Conservation (phyloP, 2,888 invertebrate genomes). For the Brachypterus glaber region DNA sequence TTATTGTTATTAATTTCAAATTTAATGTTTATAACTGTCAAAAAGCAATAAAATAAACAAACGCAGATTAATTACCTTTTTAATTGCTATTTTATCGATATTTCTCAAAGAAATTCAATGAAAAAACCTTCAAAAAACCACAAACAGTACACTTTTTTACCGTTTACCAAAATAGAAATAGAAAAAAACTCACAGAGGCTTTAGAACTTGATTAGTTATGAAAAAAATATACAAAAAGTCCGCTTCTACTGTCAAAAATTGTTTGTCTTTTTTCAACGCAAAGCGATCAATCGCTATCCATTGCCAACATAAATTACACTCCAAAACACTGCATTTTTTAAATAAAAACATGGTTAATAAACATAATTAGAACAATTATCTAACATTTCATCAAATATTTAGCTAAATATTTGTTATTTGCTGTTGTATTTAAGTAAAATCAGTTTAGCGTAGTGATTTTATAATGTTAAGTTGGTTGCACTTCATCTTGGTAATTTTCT, state of each 20-base stretch:
- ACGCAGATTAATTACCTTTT: slow-evolving; percentile 21
- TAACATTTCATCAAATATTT: too few relatives aligned
- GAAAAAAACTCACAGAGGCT: slow-evolving; percentile 28
- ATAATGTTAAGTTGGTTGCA: slow-evolving; percentile 9
- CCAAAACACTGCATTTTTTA: too few relatives aligned
- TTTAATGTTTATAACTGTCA: slow-evolving; percentile 29
- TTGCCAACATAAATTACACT: too few relatives aligned
- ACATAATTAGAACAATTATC: too few relatives aligned
- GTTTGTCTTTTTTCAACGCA: slow-evolving; percentile 20
- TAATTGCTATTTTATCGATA: too few relatives aligned
- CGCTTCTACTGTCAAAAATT: slow-evolving; percentile 33
- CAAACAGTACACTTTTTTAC: too few relatives aligned
- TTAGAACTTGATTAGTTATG: slow-evolving; percentile 28
- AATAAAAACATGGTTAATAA: too few relatives aligned
- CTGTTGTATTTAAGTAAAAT: too few relatives aligned
- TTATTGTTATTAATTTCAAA: slow-evolving; percentile 22
- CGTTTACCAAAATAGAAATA: slow-evolving; percentile 30
- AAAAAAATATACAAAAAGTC: slow-evolving; percentile 38
- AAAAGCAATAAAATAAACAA: slow-evolving; percentile 32
- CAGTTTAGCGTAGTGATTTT: too few relatives aligned
- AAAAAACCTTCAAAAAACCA: too few relatives aligned
- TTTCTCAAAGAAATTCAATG: too few relatives aligned
- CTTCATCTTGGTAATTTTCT: neutral
- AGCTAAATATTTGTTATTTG: too few relatives aligned
- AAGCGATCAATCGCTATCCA: slow-evolving; percentile 24